Evolutionary conservation across 2,797 vertebrate genomes (phyloP).

Genomic region (Anolis apletophallus): DNA sequence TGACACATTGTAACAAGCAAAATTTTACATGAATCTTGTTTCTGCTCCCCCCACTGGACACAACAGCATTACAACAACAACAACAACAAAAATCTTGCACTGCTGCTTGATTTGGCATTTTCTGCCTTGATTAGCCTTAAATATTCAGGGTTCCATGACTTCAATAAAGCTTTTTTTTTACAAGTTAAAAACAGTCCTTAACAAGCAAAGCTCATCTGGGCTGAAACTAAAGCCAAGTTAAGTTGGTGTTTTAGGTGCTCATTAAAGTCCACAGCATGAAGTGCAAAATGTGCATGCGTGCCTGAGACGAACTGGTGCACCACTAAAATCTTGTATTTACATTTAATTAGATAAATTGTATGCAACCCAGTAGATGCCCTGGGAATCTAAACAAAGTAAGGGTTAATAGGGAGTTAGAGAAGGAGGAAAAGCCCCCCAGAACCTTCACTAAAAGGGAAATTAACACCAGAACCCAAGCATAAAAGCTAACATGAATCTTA

Average conservation of each 20-base stretch:
- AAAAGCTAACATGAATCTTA: conserved; percentile 51
- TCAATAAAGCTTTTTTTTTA: conserved; percentile 81
- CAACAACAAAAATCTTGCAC: conserved; percentile 5
- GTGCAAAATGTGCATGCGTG: conserved; percentile 32
- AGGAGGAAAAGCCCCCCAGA: conserved; percentile 39
- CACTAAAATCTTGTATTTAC: conserved; percentile 76
- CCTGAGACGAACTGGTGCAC: conserved; percentile 55
- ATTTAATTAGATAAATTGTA: conserved; percentile 82
- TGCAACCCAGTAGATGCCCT: conserved; percentile 70
- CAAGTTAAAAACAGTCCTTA: conserved; percentile 75
- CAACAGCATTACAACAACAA: too few species aligned
- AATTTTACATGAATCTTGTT: conserved; percentile 62
- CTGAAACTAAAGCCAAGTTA: conserved; percentile 78
- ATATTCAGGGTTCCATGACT: conserved; percentile 67
- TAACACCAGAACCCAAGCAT: conserved; percentile 44
- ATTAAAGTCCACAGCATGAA: conserved; percentile 80
- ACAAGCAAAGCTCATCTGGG: conserved; percentile 79
- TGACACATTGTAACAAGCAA: conserved; percentile 12
- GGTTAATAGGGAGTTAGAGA: conserved; percentile 61
- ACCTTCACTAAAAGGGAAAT: conserved; percentile 55
- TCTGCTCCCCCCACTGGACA: conserved; percentile 53
- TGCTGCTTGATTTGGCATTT: conserved; percentile 64
- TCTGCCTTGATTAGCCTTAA: conserved; percentile 79
- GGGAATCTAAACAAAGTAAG: conserved; percentile 71
- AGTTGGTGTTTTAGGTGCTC: conserved; percentile 78